These are phyloP conservation scores for Hyla sarda DNA, from an alignment of 2,113 vertebrate genomes.

Conservation along the genomic window DNA sequence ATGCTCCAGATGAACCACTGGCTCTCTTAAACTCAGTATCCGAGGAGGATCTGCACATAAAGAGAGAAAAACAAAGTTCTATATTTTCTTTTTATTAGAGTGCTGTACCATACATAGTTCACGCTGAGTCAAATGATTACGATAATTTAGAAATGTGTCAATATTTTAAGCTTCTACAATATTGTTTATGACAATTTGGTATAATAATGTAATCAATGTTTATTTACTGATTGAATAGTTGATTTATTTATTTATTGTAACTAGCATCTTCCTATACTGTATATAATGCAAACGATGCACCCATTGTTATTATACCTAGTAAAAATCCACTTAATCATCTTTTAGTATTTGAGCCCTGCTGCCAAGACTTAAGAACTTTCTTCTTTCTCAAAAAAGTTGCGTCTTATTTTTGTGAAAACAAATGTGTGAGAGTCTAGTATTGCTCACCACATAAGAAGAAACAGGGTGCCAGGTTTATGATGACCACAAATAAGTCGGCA, in stretches of 20 bases:
- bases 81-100: neutral
- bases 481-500: neutral
- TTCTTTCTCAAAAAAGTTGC: too few relatives aligned
- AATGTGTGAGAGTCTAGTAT: neutral
- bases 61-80: neutral
- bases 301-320: neutral
- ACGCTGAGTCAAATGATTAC: neutral
- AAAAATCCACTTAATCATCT: neutral
- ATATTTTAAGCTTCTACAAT: neutral
- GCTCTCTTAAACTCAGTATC: constrained; percentile 89
- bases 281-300: neutral
- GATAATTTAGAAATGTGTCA: neutral
- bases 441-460: neutral
- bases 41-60: constrained; percentile 85
- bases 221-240: neutral
- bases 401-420: neutral
- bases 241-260: neutral
- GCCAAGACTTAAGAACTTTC: neutral
- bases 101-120: neutral
- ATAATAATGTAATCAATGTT: neutral
- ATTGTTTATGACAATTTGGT: neutral
- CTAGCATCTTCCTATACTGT: neutral
- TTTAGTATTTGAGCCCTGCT: neutral
- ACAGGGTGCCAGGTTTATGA: neutral
- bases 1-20: constrained; percentile 87